These are phyloP conservation scores for Cyprinella venusta DNA, from an alignment of 2,797 vertebrate species.

Conservation along the genomic window DNA sequence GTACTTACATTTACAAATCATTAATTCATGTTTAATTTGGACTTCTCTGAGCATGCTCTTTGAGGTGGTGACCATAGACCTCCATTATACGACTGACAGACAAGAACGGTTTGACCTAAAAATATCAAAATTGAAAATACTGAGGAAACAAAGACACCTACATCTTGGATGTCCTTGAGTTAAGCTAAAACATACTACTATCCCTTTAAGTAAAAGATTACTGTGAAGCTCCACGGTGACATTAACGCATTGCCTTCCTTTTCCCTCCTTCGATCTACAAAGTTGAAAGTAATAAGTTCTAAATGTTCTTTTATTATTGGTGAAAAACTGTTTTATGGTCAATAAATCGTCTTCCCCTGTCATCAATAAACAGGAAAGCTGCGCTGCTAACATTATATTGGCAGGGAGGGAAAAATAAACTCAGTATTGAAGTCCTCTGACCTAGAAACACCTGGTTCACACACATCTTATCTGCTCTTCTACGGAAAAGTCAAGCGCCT, in stretches of 20 bases:
- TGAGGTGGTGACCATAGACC: no score
- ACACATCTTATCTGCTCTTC: conserved; percentile 6
- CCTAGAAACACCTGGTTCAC: neutral
- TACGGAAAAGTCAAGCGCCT: neutral
- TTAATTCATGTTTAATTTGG: no score
- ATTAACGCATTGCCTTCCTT: neutral
- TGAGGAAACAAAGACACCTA: no score
- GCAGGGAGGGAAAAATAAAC: neutral
- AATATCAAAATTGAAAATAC: no score
- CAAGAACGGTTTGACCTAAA: no score
- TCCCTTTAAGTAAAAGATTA: neutral
- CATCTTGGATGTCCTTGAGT: no score
- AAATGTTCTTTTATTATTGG: neutral
- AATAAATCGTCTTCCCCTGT: neutral
- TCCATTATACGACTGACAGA: no score
- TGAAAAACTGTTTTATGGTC: conserved; percentile 13
- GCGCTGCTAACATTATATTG: neutral
- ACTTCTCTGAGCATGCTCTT: no score
- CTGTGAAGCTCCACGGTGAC: neutral
- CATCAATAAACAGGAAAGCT: conserved; percentile 10
- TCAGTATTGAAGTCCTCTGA: neutral
- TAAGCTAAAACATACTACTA: no score
- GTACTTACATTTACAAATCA: no score
- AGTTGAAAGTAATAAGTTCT: neutral
- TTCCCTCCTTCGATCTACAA: neutral